A percentile compares a stretch with the other conserved stretches of the same genome.
These are phyloP conservation scores for Hylyphantes graminicola DNA, from an alignment of 1,140 invertebrate genomes.

Conservation along the genomic window DNA sequence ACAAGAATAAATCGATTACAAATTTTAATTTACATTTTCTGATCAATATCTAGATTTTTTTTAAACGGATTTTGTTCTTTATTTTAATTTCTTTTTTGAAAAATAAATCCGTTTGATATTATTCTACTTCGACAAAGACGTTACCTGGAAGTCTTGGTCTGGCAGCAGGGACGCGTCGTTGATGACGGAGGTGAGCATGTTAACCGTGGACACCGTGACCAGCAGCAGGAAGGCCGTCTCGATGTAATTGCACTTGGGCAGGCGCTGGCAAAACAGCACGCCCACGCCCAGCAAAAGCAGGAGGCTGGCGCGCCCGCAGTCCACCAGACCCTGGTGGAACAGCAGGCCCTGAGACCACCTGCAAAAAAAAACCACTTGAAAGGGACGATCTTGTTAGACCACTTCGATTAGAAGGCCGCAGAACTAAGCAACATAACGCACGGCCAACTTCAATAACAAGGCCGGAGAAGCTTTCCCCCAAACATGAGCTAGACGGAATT, in stretches of 20 bases:
- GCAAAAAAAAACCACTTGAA: slow-evolving; percentile 63
- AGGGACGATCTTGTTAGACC: background rate
- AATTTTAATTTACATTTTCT: no score
- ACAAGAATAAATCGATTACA: no score
- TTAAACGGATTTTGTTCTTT: no score
- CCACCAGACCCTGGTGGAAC: slow-evolving; percentile 87
- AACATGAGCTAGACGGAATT: no score
- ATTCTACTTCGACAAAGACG: no score
- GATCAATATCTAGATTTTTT: no score
- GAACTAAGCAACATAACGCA: no score
- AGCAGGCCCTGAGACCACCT: slow-evolving; percentile 89
- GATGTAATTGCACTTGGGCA: slow-evolving; percentile 87
- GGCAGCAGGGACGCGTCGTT: slow-evolving; percentile 90
- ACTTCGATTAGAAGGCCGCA: no score
- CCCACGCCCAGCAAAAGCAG: slow-evolving; percentile 83
- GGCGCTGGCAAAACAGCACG: slow-evolving; percentile 83
- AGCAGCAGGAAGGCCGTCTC: slow-evolving; percentile 89
- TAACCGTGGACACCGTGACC: slow-evolving; percentile 89
- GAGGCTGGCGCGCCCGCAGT: slow-evolving; percentile 83
- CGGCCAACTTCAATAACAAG: no score
- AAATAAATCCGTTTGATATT: no score
- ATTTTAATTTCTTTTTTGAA: no score
- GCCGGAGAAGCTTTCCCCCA: no score
- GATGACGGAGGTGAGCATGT: slow-evolving; percentile 88
- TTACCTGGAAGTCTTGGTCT: slow-evolving; percentile 67